These are phyloP conservation scores for Percopsis transmontana DNA, from an alignment of 2,113 vertebrate genomes.

Conservation along the genomic window DNA sequence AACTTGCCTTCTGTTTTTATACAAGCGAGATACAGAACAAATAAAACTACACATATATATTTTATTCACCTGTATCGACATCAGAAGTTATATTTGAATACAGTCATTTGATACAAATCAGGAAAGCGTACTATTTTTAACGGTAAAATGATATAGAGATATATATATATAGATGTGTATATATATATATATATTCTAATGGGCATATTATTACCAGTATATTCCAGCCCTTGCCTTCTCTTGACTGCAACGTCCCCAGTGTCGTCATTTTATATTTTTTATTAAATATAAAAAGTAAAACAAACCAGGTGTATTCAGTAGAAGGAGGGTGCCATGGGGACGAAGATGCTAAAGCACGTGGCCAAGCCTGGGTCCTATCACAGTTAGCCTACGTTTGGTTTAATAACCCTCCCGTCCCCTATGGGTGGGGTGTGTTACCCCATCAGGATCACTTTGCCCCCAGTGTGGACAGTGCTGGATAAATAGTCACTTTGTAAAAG, in stretches of 20 bases:
- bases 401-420: background rate
- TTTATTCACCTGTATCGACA: conserved; percentile 70
- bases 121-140: conserved; percentile 70
- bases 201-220: conserved; percentile 57
- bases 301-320: conserved; percentile 39
- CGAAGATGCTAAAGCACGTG: background rate
- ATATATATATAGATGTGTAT: conserved; percentile 52
- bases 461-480: background rate
- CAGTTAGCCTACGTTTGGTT: conserved; percentile 3
- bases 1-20: conserved; percentile 64
- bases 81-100: conserved; percentile 75
- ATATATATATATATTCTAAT: conserved; percentile 57
- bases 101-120: conserved; percentile 72
- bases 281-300: conserved; percentile 9
- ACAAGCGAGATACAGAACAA: conserved; percentile 49
- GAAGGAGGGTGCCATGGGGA: conserved; percentile 9
- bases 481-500: background rate
- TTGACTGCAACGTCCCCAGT: conserved; percentile 37
- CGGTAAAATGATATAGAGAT: conserved; percentile 48
- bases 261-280: conserved; percentile 62
- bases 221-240: conserved; percentile 62
- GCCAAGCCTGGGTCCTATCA: background rate
- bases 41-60: conserved; percentile 67
- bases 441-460: background rate
- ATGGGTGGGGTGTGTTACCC: conserved; percentile 11